Evolutionary conservation across 2,888 invertebrate genomes (phyloP), one percentile per base, ranked within the genome.

Genomic region (Cenopis cana): DNA sequence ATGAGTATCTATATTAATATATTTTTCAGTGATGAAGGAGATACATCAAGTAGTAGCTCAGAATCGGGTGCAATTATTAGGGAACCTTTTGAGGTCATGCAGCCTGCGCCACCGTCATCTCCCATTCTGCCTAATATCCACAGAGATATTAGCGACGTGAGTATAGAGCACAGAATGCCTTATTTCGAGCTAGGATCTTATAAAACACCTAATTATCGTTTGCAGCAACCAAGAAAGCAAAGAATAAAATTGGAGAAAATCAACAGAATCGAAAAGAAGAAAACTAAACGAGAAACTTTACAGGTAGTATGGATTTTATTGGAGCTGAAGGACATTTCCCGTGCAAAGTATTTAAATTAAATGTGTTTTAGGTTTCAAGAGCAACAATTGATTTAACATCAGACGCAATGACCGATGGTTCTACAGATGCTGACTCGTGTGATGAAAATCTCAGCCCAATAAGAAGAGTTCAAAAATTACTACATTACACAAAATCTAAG

Each of bases 11-110:
- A 2, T 41, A 60, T 12, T 0, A 46, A 36, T 46, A 66, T 75
- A 72, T 73, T 79, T 85, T 81, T 67, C 82, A 97, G 97, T 87
- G 97, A 97, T 79, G 97, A 97, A 89, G 97, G 97, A 6, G 96
- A 96, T 78, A 96, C 96, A 8, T 96, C 96, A 54, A 96, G 95
- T 74, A 96, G 96, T 82, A 95, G 95, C 79, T 95, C 95, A 6
- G 96, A 96, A 75, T 96, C 95, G 76, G 94, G 94, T 73, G 94
- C 93, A 9, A 76, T 80, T 20, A 76, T 80, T 20, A 95, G 95
- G 76, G 95, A 95, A 78, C 93, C 94, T 69, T 88, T 88, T 57
- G 90, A 92, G 77, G 83, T 87, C 36, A 86, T 81, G 72, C 91
- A 92, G 72, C 82, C 86, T 20, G 96, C 95, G 17, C 97, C 97